These are phyloP conservation scores for Rhogogaster chlorosoma DNA, from an alignment of 2,888 invertebrate species.

Conservation along the genomic window DNA sequence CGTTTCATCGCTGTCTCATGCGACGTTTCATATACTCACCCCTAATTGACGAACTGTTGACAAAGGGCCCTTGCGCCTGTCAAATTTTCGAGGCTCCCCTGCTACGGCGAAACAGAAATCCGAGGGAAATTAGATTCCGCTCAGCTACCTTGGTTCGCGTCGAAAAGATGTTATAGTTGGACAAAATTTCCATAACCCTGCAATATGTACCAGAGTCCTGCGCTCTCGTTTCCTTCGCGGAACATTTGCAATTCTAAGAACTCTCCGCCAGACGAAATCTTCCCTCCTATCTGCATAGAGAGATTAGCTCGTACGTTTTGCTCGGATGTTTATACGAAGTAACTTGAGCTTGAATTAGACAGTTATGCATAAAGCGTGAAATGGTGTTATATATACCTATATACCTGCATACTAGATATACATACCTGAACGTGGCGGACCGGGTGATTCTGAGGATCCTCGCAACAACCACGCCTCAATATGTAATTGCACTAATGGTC, in stretches of 20 bases:
- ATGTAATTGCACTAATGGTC: conserved; percentile 40
- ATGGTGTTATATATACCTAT: neutral
- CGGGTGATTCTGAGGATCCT: conserved; percentile 3
- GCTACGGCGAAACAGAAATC: neutral
- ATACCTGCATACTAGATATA: too few species aligned
- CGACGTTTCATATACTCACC: neutral
- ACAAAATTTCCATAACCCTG: conserved; percentile 9
- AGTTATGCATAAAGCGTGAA: conserved; percentile 17
- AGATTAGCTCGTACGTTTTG: neutral
- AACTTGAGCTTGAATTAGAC: neutral
- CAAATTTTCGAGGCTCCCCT: neutral
- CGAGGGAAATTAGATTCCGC: neutral
- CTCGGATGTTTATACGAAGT: neutral
- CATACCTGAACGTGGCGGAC: neutral
- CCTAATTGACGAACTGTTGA: conserved; percentile 14
- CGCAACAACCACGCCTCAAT: conserved; percentile 39
- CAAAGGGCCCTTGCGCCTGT: neutral
- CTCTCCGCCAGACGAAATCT: conserved; percentile 41
- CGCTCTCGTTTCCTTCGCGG: neutral
- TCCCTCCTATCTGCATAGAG: neutral
- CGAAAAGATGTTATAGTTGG: neutral
- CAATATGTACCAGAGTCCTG: neutral
- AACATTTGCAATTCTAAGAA: conserved; percentile 29
- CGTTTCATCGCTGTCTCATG: neutral
- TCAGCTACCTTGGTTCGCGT: neutral